Percentiles rank a stretch among this genome's conserved stretches.
Conservation (phyloP, 2,113 vertebrate species). For the Rhizomys pruinosus region DNA sequence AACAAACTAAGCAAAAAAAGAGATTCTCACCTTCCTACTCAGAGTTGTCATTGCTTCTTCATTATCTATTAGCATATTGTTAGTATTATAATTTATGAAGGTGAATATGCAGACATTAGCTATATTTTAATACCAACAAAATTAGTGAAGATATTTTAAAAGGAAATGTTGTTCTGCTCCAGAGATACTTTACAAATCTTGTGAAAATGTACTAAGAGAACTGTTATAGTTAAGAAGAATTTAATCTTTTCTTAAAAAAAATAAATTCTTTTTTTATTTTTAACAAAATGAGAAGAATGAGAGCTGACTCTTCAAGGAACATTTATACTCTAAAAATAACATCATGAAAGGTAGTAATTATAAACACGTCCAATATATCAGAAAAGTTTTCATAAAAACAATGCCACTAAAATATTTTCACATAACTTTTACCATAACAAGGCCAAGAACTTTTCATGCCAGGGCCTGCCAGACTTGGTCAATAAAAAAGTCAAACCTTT, state of each 20-base stretch:
- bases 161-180: neutral
- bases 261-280: neutral
- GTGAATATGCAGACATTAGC: neutral
- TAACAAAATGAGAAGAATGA: neutral
- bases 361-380: neutral
- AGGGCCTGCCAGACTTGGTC: too few relatives aligned
- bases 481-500: too few relatives aligned
- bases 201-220: neutral
- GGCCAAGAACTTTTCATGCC: neutral
- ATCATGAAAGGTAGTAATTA: neutral
- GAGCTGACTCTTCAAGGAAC: neutral
- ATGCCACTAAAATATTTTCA: neutral
- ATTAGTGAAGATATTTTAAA: neutral
- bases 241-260: neutral
- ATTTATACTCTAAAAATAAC: neutral
- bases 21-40: accelerated
- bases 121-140: slow-evolving; percentile 11
- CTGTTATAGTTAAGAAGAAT: neutral
- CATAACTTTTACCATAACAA: neutral
- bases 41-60: too few relatives aligned
- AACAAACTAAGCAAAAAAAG: neutral
- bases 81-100: neutral
- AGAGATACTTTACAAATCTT: neutral
- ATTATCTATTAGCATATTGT: neutral
- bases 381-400: neutral